Evolutionary conservation across 2,888 invertebrate genomes (phyloP), one percentile per base, ranked within the genome.

Genomic region (Tetramorium bicarinatum): DNA sequence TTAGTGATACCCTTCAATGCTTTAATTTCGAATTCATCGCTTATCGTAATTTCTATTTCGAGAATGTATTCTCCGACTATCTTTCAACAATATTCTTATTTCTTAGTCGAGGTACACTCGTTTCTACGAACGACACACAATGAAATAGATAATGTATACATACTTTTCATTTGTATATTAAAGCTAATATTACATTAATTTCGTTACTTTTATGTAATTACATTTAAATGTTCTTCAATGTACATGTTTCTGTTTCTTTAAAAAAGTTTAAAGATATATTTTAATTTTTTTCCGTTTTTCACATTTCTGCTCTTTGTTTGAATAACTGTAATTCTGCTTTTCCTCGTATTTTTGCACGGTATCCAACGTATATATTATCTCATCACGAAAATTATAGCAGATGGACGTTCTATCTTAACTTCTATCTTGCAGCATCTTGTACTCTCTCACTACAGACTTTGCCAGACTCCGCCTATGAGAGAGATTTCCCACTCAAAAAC

Each of bases 391-490:
- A 59, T 80, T 38, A 38, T 25, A 25, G 59, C 56, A 79, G 21
- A 9, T 79, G 44, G 34, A 56, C 34, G 34, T 79, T 34, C 59
- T n/a, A 41, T 34, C 13, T 59, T 21, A 38, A 59, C 47, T 80
- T 59, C 38, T 47, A 47, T 8, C 47, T n/a, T 59, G n/a, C 15
- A 72, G 13, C 47, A 38, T 47, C 21, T 25, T 72, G 47, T 59
- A 72, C 34, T 8, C 49, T 49, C 49, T 49, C 47, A 52, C 61
- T 38, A 64, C 34, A 25, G 34, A 54, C 49, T 72, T 34, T 2
- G 9, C 7, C 34, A 83, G 54, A 72, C 81, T 64, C 85, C 87
- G 89, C 85, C 89, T 89, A 76, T 75, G 64, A 62, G 82, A 83
- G 64, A 62, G 82, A 83, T 89, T 77, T 82, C 69, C 83, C 84